Percentiles rank a stretch among this genome's conserved stretches.
phyloP scores from a whole-genome alignment of 2,113 vertebrate genomes.

The Phaethon lepturus region DNA sequence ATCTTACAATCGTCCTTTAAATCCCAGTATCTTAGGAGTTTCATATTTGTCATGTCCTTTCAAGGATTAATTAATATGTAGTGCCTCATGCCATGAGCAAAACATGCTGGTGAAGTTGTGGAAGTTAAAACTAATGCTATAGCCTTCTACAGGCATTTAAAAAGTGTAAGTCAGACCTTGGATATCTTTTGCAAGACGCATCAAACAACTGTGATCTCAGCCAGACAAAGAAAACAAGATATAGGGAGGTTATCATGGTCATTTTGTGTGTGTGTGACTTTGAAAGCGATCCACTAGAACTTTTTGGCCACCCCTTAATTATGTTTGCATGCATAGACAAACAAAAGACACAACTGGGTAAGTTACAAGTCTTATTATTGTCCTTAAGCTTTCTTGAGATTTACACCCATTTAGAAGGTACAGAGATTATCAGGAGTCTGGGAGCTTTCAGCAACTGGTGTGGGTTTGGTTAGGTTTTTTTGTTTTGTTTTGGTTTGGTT shows the following conservation, averaged over 20 bases:
- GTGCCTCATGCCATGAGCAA: background rate
- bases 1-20: background rate
- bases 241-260: fast-evolving
- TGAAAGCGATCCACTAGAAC: background rate
- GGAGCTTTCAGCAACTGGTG: background rate
- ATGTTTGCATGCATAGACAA: background rate
- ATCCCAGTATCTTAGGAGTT: background rate
- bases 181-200: background rate
- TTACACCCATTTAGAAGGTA: background rate
- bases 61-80: background rate
- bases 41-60: background rate
- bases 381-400: background rate
- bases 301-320: background rate
- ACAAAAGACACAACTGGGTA: background rate
- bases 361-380: background rate
- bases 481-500: no score
- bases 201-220: background rate
- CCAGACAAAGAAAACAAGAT: background rate
- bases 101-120: background rate
- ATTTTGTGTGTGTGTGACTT: background rate
- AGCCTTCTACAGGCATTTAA: background rate
- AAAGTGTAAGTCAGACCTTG: background rate
- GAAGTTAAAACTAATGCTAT: background rate
- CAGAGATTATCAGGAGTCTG: background rate
- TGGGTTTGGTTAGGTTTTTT: background rate